Evolutionary conservation across 2,888 invertebrate genomes (phyloP).

Genomic region (Orthonevra nobilis): DNA sequence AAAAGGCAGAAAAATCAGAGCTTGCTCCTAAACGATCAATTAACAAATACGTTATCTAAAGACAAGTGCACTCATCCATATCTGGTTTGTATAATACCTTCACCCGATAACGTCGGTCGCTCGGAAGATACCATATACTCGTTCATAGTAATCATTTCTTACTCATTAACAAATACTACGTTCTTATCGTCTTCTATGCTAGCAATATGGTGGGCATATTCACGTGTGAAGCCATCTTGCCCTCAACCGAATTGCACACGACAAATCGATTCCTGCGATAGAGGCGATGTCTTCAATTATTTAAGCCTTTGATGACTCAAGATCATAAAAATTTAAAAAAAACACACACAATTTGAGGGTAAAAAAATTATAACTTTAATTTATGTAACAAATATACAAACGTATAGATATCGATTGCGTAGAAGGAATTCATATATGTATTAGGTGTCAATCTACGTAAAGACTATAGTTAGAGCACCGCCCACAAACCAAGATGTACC

Average conservation of each 20-base stretch:
- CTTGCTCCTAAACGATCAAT: too few relatives aligned
- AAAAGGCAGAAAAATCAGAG: too few relatives aligned
- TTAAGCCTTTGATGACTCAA: constrained; percentile 29
- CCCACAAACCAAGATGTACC: constrained; percentile 32
- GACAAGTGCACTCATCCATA: too few relatives aligned
- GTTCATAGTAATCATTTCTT: too few relatives aligned
- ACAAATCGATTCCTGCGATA: constrained; percentile 26
- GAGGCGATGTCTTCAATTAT: constrained; percentile 10
- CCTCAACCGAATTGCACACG: constrained; percentile 55
- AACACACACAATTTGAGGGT: constrained; percentile 7
- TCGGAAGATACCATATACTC: too few relatives aligned
- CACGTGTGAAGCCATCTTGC: constrained; percentile 58
- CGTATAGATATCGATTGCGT: constrained; percentile 20
- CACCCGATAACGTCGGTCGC: constrained; percentile 40
- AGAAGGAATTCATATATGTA: constrained; percentile 2
- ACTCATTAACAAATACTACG: constrained; percentile 8
- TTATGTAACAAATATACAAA: constrained; percentile 39
- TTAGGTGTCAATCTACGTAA: constrained; percentile 9
- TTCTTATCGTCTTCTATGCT: neutral
- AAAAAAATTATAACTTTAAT: constrained; percentile 40
- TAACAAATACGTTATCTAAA: neutral
- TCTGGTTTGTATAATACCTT: constrained; percentile 9
- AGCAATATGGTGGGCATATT: constrained; percentile 37
- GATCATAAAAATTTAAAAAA: too few relatives aligned
- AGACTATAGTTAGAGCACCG: constrained; percentile 45